These are phyloP conservation scores for Onychostoma macrolepis DNA, from an alignment of 2,113 vertebrate genomes.

Conservation along the genomic window DNA sequence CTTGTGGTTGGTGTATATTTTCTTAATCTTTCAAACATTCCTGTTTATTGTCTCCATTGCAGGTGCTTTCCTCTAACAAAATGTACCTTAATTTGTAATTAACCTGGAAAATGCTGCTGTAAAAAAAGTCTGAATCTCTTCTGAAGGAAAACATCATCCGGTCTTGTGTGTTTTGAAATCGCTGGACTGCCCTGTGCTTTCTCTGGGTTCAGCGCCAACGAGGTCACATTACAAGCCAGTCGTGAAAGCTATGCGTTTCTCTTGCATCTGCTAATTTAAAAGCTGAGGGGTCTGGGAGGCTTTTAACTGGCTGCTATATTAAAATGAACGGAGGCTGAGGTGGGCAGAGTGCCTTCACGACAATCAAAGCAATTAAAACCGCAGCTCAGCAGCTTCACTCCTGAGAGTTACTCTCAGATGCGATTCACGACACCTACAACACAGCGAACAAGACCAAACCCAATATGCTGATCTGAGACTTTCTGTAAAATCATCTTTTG, in stretches of 20 bases:
- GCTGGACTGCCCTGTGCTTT: neutral
- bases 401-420: neutral
- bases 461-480: neutral
- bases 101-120: neutral
- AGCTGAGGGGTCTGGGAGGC: conserved; percentile 57
- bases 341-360: conserved; percentile 65
- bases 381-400: conserved; percentile 55
- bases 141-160: neutral
- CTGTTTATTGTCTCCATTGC: neutral
- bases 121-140: neutral
- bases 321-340: conserved; percentile 53
- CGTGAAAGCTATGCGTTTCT: conserved; percentile 56
- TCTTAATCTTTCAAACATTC: too few species aligned
- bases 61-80: neutral
- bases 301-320: conserved; percentile 65
- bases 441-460: neutral
- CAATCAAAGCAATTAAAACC: conserved; percentile 71
- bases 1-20: neutral
- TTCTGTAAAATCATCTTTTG: neutral
- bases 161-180: conserved; percentile 3
- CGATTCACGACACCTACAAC: neutral
- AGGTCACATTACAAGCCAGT: conserved; percentile 68
- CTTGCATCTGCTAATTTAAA: conserved; percentile 60
- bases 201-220: conserved; percentile 61
- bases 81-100: neutral